Percentiles rank a stretch among this genome's conserved stretches.
Evolutionary conservation across 1,140 invertebrate genomes (phyloP).

Genomic region (Aradophagus sp.): DNA sequence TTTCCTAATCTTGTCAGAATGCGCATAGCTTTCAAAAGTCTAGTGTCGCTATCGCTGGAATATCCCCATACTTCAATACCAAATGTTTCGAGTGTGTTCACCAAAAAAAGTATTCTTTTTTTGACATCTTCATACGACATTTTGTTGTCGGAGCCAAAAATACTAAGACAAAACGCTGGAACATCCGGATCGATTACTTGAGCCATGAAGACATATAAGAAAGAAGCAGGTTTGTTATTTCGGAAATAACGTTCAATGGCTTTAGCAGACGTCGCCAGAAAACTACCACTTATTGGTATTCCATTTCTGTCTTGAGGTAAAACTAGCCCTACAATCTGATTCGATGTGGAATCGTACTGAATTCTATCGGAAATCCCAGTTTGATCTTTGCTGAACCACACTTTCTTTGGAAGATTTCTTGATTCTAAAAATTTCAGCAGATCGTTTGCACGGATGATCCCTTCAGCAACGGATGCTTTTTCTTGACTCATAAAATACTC

Average conservation of each 20-base stretch:
- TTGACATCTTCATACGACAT: constrained; percentile 22
- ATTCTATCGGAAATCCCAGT: constrained; percentile 31
- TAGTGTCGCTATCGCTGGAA: constrained; percentile 31
- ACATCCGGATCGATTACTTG: constrained; percentile 25
- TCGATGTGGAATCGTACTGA: constrained; percentile 43
- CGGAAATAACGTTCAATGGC: constrained; percentile 35
- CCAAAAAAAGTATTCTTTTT: constrained; percentile 27
- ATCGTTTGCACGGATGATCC: constrained; percentile 7
- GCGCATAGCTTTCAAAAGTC: constrained; percentile 45
- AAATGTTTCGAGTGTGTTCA: constrained; percentile 10
- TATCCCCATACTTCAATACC: constrained; percentile 39
- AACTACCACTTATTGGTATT: constrained; percentile 27
- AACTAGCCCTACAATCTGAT: constrained; percentile 55
- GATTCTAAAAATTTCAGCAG: constrained; percentile 37
- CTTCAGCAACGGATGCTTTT: constrained; percentile 14
- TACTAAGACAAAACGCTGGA: constrained; percentile 32
- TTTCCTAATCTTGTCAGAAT: constrained; percentile 6
- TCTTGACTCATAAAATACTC: constrained; percentile 5
- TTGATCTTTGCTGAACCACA: constrained; percentile 45
- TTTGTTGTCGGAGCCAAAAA: constrained; percentile 44
- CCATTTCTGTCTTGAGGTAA: constrained; percentile 38
- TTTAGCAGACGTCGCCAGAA: constrained; percentile 30
- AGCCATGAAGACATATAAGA: constrained; percentile 39
- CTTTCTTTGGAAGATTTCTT: constrained; percentile 21
- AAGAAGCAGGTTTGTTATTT: constrained; percentile 20